Evolutionary conservation across 2,888 invertebrate genomes (phyloP).

Genomic region (Sphecodes monilicornis): DNA sequence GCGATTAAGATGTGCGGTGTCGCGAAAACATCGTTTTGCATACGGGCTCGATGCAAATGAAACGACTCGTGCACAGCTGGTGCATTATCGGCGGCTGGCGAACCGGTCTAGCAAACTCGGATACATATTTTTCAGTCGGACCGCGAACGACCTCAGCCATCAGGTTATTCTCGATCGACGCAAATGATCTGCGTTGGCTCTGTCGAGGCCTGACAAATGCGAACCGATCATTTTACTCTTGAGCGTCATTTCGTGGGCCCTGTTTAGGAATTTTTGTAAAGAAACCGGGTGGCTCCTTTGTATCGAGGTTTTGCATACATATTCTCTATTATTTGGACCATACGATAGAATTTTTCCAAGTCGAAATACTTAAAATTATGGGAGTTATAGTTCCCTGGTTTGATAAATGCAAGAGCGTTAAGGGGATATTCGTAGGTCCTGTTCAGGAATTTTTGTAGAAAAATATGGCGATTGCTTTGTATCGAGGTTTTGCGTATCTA

Average conservation of each 20-base stretch:
- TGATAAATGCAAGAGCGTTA: no score
- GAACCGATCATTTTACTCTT: not conserved
- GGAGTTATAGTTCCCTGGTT: no score
- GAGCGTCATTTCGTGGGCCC: no score
- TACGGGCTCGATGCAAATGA: conserved; percentile 45
- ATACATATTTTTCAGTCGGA: conserved; percentile 15
- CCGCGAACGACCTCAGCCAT: conserved; percentile 23
- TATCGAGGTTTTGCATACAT: no score
- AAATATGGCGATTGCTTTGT: no score
- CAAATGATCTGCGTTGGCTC: not conserved
- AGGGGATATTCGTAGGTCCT: no score
- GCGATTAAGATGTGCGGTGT: conserved; percentile 37
- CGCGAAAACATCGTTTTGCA: conserved; percentile 47
- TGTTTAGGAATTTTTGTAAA: not conserved
- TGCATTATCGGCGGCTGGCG: conserved; percentile 54
- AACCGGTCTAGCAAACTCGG: conserved; percentile 44
- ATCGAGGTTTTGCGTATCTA: no score
- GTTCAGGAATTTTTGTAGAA: no score
- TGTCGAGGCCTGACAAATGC: not conserved
- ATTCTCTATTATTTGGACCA: no score
- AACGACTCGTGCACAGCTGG: conserved; percentile 59
- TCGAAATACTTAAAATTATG: no score
- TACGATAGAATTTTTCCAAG: no score
- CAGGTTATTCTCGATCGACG: not conserved
- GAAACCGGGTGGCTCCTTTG: no score